Evolutionary conservation across 2,797 vertebrate genomes (phyloP), one percentile per base, ranked within the genome.

Genomic region (Tadarida brasiliensis): DNA sequence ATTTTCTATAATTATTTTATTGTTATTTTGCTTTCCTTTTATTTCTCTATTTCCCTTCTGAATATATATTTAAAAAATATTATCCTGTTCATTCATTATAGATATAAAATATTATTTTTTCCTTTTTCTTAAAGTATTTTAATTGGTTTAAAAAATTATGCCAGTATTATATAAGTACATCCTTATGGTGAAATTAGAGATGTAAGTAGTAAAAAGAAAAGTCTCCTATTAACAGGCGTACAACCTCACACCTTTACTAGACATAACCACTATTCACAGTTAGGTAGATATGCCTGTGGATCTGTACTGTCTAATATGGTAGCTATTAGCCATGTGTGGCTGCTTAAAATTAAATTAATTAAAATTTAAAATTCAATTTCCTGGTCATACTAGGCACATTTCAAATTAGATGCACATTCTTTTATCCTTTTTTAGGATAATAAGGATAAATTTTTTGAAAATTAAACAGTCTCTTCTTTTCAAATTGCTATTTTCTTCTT

Each of bases 91-190:
- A 56, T 73, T 94, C 56, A 73, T 85, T 30, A 44, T 61, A 65
- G 16, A n/a, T 35, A 17, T 9, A 68, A 35, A 33, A 4, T 33
- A 7, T 16, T n/a, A n/a, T 68, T 44, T 47, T 51, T 19, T 59
- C 6, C 26, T 51, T 65, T 26, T 74, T 70, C 44, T 49, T 4
- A 5, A n/a, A 70, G 56, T 19, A 0, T 10, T 47, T 19, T 67
- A 96, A 90, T 59, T 78, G 33, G 35, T 44, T 77, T 89, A 67
- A 8, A 83, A 95, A 95, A 87, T 83, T 87, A 82, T 4, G 17
- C 11, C 90, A 51, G 61, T 70, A 87, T 73, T 57, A 63, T 68
- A 6, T 47, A 70, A 68, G 35, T 77, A 68, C 20, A 78, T 19
- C 17, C n/a, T 80, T 77, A 54, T 0, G 78, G 16, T 94, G 85